Percentiles rank a stretch among this genome's conserved stretches.
These are phyloP conservation scores for Xiphorhynchus erythropygius DNA, from an alignment of 2,797 vertebrate species.

Conservation along the genomic window DNA sequence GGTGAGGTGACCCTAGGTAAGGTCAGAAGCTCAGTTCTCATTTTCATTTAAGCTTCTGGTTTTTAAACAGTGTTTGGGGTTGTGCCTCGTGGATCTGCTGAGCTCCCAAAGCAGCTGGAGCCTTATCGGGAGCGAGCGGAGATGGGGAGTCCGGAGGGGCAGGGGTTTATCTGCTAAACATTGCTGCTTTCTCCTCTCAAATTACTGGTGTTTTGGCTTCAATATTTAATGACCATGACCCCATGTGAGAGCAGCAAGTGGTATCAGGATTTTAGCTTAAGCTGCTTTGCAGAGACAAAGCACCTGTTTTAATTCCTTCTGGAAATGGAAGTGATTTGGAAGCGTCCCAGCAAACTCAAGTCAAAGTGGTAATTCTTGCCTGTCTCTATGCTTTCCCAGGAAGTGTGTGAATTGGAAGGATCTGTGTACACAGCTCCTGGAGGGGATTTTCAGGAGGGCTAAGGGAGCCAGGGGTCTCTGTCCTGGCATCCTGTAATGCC, in stretches of 20 bases:
- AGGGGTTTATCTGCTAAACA: neutral
- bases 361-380: neutral
- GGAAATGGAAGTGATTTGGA: slow-evolving; percentile 23
- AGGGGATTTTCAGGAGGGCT: neutral
- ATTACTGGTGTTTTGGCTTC: neutral
- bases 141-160: neutral
- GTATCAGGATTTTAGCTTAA: slow-evolving; percentile 20
- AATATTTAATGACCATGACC: neutral
- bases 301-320: slow-evolving; percentile 38
- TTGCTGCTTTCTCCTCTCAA: neutral
- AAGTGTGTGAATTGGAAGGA: neutral
- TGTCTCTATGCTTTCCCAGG: neutral
- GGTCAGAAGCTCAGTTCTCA: slow-evolving; percentile 32
- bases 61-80: neutral
- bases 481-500: neutral
- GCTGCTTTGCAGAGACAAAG: slow-evolving; percentile 42
- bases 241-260: neutral
- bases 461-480: neutral
- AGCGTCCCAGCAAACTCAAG: neutral
- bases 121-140: rapidly evolving
- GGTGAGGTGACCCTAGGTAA: neutral
- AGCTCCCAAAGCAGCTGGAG: neutral
- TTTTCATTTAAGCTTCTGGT: slow-evolving; percentile 40
- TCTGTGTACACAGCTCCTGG: neutral
- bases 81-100: neutral